Evolutionary conservation across 2,797 vertebrate genomes (phyloP).

Genomic region (Lagothrix lagotricha): DNA sequence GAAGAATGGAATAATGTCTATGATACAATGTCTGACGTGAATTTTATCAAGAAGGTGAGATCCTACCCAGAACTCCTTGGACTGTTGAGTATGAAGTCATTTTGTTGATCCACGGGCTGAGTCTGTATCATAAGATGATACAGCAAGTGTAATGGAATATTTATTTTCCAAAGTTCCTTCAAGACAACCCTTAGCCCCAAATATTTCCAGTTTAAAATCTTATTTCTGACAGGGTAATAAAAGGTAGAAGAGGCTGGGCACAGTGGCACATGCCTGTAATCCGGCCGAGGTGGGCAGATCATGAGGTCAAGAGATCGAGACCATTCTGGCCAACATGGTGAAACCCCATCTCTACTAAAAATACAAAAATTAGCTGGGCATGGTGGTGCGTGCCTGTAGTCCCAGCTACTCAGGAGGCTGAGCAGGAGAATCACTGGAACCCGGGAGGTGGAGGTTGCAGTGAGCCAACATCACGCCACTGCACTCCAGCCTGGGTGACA

Average conservation of each 20-base stretch:
- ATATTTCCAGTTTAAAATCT: not conserved
- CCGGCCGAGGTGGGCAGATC: too few species aligned
- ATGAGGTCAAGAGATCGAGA: too few species aligned
- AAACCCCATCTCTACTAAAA: too few species aligned
- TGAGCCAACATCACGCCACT: too few species aligned
- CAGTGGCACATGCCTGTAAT: too few species aligned
- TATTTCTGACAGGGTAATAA: not conserved
- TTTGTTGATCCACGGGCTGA: not conserved
- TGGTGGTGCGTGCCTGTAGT: too few species aligned
- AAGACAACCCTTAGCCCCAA: not conserved
- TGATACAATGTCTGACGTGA: not conserved
- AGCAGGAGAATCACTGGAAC: too few species aligned
- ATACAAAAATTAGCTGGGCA: too few species aligned
- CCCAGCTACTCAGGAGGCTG: too few species aligned
- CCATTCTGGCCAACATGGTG: too few species aligned
- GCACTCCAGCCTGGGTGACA: too few species aligned
- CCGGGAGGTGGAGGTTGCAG: too few species aligned
- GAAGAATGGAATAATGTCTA: not conserved
- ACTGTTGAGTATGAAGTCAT: not conserved
- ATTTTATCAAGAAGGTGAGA: not conserved
- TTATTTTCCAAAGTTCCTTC: not conserved
- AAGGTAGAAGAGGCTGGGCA: not conserved
- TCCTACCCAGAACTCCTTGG: not conserved
- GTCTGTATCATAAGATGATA: not conserved
- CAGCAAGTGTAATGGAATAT: not conserved